phyloP scores from a whole-genome alignment of 2,888 invertebrate species.

The Pelosia muscerda region DNA sequence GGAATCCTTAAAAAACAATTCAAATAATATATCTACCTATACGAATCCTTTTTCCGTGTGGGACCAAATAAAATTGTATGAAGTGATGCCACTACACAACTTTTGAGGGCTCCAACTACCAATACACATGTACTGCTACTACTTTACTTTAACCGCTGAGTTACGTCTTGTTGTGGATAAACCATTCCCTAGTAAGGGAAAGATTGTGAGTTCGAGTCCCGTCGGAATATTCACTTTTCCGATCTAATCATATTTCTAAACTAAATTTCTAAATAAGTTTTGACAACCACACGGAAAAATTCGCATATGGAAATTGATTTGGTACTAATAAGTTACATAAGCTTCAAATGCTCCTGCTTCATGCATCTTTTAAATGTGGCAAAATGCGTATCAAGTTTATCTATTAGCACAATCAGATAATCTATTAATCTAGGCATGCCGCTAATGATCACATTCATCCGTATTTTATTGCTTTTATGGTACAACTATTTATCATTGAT shows the following conservation, averaged over 20 bases:
- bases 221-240: too few relatives aligned
- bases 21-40: too few relatives aligned
- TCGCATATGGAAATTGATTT: background rate
- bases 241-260: background rate
- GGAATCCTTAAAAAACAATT: background rate
- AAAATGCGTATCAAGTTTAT: background rate
- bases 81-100: too few relatives aligned
- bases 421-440: background rate
- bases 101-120: too few relatives aligned
- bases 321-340: background rate
- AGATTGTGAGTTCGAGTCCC: too few relatives aligned
- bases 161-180: too few relatives aligned
- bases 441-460: background rate
- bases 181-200: too few relatives aligned
- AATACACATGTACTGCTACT: too few relatives aligned
- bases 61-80: too few relatives aligned
- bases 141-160: too few relatives aligned
- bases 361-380: background rate
- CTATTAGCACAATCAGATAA: background rate
- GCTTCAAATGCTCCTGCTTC: too few relatives aligned
- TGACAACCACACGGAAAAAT: background rate
- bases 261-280: background rate
- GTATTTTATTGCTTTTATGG: background rate
- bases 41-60: too few relatives aligned
- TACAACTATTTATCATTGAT: background rate